Evolutionary conservation across 2,888 invertebrate genomes (phyloP), one percentile per base, ranked within the genome.

Genomic region (Masnerella sp.): DNA sequence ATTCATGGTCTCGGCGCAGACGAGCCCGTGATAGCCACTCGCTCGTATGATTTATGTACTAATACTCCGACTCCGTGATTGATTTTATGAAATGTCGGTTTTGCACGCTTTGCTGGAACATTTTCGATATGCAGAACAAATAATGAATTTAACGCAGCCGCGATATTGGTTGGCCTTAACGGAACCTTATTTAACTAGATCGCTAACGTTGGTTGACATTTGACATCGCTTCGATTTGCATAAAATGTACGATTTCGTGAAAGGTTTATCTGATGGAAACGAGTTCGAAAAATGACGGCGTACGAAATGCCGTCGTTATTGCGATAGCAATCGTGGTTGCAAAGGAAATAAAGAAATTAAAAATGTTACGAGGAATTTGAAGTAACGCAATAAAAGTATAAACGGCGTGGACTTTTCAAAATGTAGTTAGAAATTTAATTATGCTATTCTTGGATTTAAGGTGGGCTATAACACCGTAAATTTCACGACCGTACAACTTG

Each of bases 31-130:
- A 74, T 72, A 76, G 75, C 69, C 59, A 56, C 65, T 75, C 73
- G 58, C 72, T 56, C 18, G 36, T 34, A 49, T 78, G 78, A 78
- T 78, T 78, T 77, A 77, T 76, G 70, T 68, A 75, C 77, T 78
- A 76, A 77, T 75, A 64, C 68, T 64, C 40, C 64, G 51, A 72
- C 58, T 71, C 68, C 67, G 69, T 74, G 74, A 74, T 74, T 74
- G 74, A 74, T 74, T 74, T 74, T 61, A 65, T 67, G 74, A 56
- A 65, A 70, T 74, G 70, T 70, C 67, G 67, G 67, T 62, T 67
- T 59, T 65, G 47, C 36, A 54, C 72, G 61, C 61, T 65, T 72
- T 72, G 59, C 59, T 65, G 38, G 67, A 72, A 72, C 22, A 69
- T 47, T 45, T 38, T 52, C 49, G 47, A 58, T 58, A 52, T 43